A percentile compares a stretch with the other conserved stretches of the same genome.
Conservation (phyloP, 2,797 vertebrate genomes). For the Hemibagrus guttatus region DNA sequence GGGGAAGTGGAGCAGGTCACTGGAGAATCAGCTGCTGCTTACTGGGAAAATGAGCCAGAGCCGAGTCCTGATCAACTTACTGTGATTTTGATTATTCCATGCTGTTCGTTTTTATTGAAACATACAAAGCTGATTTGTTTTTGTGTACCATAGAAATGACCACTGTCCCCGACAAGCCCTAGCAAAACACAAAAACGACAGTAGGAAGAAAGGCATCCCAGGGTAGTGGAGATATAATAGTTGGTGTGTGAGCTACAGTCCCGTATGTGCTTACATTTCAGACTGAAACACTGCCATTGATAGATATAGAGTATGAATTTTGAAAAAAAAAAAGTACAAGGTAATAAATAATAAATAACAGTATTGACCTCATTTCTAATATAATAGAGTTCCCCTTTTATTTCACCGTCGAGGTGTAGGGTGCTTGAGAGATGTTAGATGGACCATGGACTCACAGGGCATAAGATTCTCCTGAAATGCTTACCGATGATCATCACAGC, state of each 20-base stretch:
- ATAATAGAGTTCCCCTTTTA: constrained; percentile 23
- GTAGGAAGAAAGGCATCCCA: constrained; percentile 25
- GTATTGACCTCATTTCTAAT: constrained; percentile 44
- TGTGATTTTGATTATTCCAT: constrained; percentile 59
- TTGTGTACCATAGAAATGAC: constrained; percentile 31
- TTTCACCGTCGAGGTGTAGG: constrained; percentile 1
- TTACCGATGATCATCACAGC: constrained; percentile 23
- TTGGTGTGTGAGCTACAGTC: constrained; percentile 36
- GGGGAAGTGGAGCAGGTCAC: constrained; percentile 72
- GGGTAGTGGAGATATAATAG: constrained; percentile 30
- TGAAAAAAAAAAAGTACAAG: constrained; percentile 18
- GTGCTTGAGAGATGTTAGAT: constrained; percentile 31
- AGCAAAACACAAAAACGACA: not conserved
- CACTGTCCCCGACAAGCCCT: constrained; percentile 30
- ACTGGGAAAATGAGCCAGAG: constrained; percentile 55
- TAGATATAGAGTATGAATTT: constrained; percentile 37
- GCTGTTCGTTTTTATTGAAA: constrained; percentile 48
- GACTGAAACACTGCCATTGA: constrained; percentile 52
- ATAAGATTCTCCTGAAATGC: constrained; percentile 22
- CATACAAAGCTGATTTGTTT: constrained; percentile 43
- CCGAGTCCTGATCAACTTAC: constrained; percentile 59
- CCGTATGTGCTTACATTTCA: constrained; percentile 47
- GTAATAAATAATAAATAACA: constrained; percentile 30
- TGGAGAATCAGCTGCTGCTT: constrained; percentile 59
- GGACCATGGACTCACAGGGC: constrained; percentile 21